Base-by-base conservation (phyloP, 2,113 vertebrate species). In the Glaucidium brasilianum region DNA sequence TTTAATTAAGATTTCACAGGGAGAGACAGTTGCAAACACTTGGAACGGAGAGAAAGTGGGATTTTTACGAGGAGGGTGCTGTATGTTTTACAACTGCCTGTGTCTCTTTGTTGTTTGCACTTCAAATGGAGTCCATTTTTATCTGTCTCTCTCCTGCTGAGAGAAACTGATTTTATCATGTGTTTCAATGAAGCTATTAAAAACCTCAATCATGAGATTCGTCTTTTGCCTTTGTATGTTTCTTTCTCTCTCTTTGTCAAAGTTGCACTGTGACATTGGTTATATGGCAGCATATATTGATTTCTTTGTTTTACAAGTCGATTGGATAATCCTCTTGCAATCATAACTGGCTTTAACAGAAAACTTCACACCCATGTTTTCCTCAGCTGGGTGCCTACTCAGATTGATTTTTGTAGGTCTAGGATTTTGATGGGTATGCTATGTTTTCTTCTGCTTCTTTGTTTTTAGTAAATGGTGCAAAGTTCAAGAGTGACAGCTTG, bases 1-100 rank as follows among this genome's bases (percentile, higher is more conserved):
- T 97, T 98, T 97, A 97, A 98, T 97, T 98, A 98, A 96, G 86
- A 94, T 96, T 97, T 96, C 56, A n/a, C 88, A 76, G 81, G 93
- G 88, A 96, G 77, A 95, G 66, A 97, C 93, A 89, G 96, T 85
- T 83, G 90, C 90, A 96, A 95, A 83, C 15, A 34, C 66, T 92
- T 82, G 64, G 69, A 96, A 93, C 69, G 74, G 62, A 91, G 83
- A 96, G 83, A 75, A 67, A 95, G 85, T 35, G 19, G 80, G 69
- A 91, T 94, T 75, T 92, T 96, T 94, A 91, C 50, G 55, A 87
- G 81, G 62, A 88, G 59, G 37, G 80, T 74, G 64, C 74, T 90
- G 22, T 22, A 63, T 62, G 20, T 89, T 97, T 97, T 90, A 90
- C 49, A 95, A 45, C 53, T 94, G 93, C 62, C 74, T 30, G 25